A percentile compares a stretch with the other conserved stretches of the same genome.
Evolutionary conservation across 2,113 vertebrate genomes (phyloP).

Genomic region (Protobothrops flavoviridis): DNA sequence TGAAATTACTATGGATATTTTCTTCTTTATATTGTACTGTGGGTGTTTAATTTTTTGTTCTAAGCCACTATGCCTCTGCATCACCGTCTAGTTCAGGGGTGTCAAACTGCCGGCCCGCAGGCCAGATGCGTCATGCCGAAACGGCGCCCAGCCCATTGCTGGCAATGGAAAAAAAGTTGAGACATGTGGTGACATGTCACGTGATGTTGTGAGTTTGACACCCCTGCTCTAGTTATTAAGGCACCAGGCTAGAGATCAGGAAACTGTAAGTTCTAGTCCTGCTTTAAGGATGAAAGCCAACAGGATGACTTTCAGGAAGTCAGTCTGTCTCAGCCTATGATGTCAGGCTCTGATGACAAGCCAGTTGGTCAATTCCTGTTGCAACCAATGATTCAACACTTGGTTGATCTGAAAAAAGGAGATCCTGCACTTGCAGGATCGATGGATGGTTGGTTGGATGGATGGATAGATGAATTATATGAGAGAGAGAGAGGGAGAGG

Average conservation of each 20-base stretch:
- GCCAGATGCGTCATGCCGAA: no score
- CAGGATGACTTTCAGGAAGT: neutral
- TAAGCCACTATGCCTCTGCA: neutral
- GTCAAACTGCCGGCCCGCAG: no score
- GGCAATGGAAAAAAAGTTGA: no score
- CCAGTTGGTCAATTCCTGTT: neutral
- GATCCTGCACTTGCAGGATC: neutral
- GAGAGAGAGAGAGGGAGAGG: neutral
- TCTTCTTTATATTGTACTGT: neutral
- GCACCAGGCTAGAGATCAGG: neutral
- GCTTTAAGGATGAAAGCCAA: neutral
- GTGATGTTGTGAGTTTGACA: no score
- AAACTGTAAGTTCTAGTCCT: neutral
- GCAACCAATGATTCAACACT: neutral
- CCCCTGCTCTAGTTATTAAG: neutral
- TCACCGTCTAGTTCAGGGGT: no score
- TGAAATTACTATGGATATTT: neutral
- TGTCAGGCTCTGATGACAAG: neutral
- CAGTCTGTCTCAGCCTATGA: neutral
- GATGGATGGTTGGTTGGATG: neutral
- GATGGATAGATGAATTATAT: no score
- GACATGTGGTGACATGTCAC: no score
- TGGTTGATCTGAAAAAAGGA: neutral
- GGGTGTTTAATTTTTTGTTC: neutral
- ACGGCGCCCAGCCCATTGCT: no score